Percentiles rank a stretch among this genome's conserved stretches.
phyloP scores from a whole-genome alignment of 2,888 invertebrate species.

The Atherix ibis region DNA sequence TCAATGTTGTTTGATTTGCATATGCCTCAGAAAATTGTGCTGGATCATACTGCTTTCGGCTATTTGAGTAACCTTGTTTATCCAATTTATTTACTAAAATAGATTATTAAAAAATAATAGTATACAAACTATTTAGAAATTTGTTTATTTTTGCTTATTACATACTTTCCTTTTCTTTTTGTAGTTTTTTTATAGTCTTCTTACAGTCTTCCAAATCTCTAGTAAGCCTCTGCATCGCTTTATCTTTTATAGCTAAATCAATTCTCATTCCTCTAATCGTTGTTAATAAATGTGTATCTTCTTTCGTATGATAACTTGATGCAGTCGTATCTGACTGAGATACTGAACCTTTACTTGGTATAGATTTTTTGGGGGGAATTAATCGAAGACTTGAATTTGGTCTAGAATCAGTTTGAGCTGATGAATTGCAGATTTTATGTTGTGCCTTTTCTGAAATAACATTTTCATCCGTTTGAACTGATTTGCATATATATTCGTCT shows the following conservation, averaged over 20 bases:
- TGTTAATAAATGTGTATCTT: constrained; percentile 60
- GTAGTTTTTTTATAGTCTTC: constrained; percentile 57
- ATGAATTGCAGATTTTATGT: constrained; percentile 18
- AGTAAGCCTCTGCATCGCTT: constrained; percentile 51
- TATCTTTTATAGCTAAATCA: constrained; percentile 58
- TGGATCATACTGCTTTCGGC: constrained; percentile 27
- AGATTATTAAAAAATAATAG: background rate
- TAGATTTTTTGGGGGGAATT: constrained; percentile 21
- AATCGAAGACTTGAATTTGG: constrained; percentile 17
- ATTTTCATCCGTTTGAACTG: constrained; percentile 29
- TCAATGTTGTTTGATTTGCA: constrained; percentile 25
- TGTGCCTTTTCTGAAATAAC: constrained; percentile 23
- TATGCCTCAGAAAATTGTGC: constrained; percentile 25
- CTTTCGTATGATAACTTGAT: constrained; percentile 34
- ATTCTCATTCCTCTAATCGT: constrained; percentile 64
- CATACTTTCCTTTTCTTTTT: constrained; percentile 56
- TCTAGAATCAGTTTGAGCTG: constrained; percentile 35
- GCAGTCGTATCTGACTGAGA: constrained; percentile 38
- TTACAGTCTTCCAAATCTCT: constrained; percentile 61
- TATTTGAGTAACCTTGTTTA: too few relatives aligned
- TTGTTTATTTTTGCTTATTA: background rate
- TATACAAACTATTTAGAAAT: background rate
- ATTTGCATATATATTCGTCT: constrained; percentile 19
- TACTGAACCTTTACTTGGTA: constrained; percentile 20
- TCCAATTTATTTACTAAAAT: constrained; percentile 1